Percentiles rank a stretch among this genome's conserved stretches.
Evolutionary conservation across 2,888 invertebrate species (phyloP).

Genomic region (Rhamnusium bicolor): DNA sequence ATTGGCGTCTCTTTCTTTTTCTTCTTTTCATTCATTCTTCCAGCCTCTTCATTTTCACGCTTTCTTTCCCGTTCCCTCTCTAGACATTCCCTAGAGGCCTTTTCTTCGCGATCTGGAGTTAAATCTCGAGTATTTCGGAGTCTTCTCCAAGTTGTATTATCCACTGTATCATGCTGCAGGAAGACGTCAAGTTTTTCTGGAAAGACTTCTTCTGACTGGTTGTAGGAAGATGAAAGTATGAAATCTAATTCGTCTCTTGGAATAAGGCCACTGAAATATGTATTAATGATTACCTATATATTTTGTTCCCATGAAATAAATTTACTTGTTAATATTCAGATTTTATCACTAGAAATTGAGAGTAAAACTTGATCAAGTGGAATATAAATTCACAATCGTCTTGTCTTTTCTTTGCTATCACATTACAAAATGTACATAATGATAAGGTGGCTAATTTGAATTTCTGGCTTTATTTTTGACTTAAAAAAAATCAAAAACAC

Average conservation of each 20-base stretch:
- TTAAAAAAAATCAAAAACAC: no score
- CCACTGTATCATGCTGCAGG: constrained; percentile 80
- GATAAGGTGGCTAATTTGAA: no score
- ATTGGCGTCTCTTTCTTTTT: constrained; percentile 38
- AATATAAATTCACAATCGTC: no score
- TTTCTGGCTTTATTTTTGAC: no score
- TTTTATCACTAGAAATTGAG: no score
- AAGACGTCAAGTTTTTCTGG: constrained; percentile 77
- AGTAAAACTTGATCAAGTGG: no score
- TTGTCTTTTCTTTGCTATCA: no score
- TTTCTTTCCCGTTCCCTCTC: background rate
- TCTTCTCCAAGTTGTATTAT: constrained; percentile 77
- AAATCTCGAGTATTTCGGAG: constrained; percentile 77
- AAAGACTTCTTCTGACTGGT: constrained; percentile 78
- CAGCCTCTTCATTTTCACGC: background rate
- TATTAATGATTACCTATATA: background rate
- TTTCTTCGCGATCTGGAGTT: constrained; percentile 66
- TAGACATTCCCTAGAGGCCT: constrained; percentile 33
- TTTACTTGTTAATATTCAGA: no score
- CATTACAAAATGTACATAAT: no score
- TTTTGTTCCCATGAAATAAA: no score
- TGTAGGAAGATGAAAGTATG: constrained; percentile 78
- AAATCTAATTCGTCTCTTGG: constrained; percentile 83
- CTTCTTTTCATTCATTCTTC: background rate
- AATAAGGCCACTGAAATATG: constrained; percentile 64